Percentiles rank a stretch among this genome's conserved stretches.
These are phyloP conservation scores for Strigops habroptila DNA, from an alignment of 2,113 vertebrate species.

Conservation along the genomic window DNA sequence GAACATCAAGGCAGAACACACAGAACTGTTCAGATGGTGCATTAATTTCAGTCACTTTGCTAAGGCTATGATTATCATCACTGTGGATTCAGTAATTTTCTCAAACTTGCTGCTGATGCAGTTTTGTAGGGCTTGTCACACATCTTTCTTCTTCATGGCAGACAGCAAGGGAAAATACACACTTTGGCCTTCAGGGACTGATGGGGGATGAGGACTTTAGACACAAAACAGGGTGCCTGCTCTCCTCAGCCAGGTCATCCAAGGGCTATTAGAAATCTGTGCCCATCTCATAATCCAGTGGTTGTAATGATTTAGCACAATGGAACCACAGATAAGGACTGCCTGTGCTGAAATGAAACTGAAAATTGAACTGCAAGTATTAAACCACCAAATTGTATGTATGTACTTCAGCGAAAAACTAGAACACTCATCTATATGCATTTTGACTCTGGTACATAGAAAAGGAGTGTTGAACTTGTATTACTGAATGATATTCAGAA, in stretches of 20 bases:
- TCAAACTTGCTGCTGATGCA: not conserved
- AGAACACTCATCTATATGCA: not conserved
- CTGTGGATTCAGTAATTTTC: conserved; percentile 18
- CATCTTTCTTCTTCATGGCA: not conserved
- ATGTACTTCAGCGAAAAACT: not conserved
- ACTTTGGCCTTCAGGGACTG: not conserved
- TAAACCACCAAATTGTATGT: not conserved
- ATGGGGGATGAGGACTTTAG: not conserved
- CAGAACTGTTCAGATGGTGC: conserved; percentile 36
- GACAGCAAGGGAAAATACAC: not conserved
- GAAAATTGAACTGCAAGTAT: not conserved
- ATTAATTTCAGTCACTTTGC: conserved; percentile 58
- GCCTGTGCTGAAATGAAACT: not conserved
- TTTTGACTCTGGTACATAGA: not conserved
- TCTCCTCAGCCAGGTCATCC: not conserved
- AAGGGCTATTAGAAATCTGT: not conserved
- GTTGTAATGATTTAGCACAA: not conserved
- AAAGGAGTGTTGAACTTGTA: not conserved
- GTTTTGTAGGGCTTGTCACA: not conserved
- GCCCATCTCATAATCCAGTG: not conserved
- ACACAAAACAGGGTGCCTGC: accelerated
- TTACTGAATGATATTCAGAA: not conserved
- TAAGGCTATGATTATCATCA: not conserved
- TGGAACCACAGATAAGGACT: not conserved
- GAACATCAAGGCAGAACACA: conserved; percentile 39